These are phyloP conservation scores for Vespertilio murinus DNA, from an alignment of 2,797 vertebrate genomes.

Conservation along the genomic window DNA sequence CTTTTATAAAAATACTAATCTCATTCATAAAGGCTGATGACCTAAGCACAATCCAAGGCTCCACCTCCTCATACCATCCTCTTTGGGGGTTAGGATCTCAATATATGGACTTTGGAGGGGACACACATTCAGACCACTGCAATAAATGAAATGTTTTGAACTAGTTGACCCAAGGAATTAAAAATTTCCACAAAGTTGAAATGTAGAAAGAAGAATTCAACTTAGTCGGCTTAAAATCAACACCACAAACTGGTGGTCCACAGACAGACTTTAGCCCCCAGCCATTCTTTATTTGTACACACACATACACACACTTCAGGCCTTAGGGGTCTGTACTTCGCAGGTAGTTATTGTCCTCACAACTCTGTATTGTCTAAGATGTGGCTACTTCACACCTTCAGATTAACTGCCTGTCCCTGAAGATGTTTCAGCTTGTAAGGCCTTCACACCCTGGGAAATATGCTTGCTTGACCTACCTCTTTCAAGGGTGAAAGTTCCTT, in stretches of 20 bases:
- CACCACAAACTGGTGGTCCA: neutral
- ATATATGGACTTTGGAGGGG: neutral
- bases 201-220: neutral
- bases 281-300: neutral
- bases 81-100: neutral
- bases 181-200: neutral
- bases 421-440: neutral
- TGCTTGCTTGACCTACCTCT: neutral
- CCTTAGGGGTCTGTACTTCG: neutral
- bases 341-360: neutral
- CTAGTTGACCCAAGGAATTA: neutral
- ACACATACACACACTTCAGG: neutral
- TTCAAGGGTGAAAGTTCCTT: neutral
- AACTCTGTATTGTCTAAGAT: neutral
- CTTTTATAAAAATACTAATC: neutral
- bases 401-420: neutral
- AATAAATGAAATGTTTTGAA: neutral
- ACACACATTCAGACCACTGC: neutral
- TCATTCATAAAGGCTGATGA: neutral
- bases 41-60: neutral
- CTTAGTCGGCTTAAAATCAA: neutral
- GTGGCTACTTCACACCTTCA: neutral
- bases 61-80: neutral
- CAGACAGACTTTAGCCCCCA: neutral
- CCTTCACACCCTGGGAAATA: neutral